Evolutionary conservation across 2,888 invertebrate species (phyloP), one percentile per base, ranked within the genome.

Genomic region (Allygus modestus): DNA sequence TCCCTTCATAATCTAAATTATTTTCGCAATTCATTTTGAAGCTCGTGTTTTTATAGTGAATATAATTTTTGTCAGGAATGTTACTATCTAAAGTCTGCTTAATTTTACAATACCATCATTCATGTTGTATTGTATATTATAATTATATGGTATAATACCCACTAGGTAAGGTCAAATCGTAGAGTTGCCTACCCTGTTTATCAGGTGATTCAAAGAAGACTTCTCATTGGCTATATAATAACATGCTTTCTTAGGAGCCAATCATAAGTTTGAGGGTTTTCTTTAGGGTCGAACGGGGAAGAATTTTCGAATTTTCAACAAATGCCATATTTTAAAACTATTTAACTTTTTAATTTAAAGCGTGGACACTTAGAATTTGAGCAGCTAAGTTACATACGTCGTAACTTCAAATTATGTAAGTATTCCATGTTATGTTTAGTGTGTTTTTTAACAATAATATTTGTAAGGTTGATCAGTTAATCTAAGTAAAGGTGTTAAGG

Each of bases 181-280:
- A n/a, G n/a, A n/a, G 23, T 58, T 58, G 17, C 46, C 46, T 17
- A 12, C 12, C 23, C 17, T 58, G 20, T 58, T 23, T 58, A 58
- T 58, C 58, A 58, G 58, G 58, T 58, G 58, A 58, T 12, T 12
- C 1, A 23, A 58, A 23, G 20, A 58, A 9, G 58, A 20, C 20
- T 5, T 58, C 58, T 58, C 23, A 58, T 58, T 58, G 58, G 58
- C 23, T 58, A 58, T 58, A 20, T 58, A 58, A 58, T 58, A 58
- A 23, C 58, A 58, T 23, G 58, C 2, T 58, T 58, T 2, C 23
- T 51, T 23, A 58, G 23, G 9, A 51, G 9, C 51, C 51, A 58
- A 23, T 23, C 58, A 58, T 23, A 7, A 23, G 58, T 58, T 58
- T 58, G 23, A 23, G 23, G 7, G 58, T 58, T 58, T 58, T 20